A percentile compares a stretch with the other conserved stretches of the same genome.
Evolutionary conservation across 2,113 vertebrate genomes (phyloP).

Genomic region (Sus scrofa): DNA sequence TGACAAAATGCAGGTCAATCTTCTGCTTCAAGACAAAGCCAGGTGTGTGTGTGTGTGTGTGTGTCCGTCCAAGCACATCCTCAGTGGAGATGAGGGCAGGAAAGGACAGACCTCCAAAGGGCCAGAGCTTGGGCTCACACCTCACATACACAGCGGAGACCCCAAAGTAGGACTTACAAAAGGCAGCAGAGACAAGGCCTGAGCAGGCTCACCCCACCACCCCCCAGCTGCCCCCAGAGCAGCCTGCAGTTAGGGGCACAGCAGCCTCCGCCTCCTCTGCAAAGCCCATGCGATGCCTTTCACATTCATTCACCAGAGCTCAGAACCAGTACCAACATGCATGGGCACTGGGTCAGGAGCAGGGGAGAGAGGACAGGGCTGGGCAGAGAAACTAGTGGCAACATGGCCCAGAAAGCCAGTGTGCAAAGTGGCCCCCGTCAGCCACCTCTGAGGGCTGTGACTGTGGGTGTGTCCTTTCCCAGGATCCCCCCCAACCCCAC

Average conservation of each 20-base stretch:
- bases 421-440: slow-evolving; percentile 29
- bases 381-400: background rate
- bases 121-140: background rate
- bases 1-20: background rate
- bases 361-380: background rate
- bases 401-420: background rate
- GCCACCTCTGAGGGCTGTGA: slow-evolving; percentile 60
- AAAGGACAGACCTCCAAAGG: background rate
- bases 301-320: background rate
- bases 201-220: background rate
- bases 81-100: background rate
- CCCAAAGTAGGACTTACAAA: background rate
- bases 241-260: background rate
- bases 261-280: background rate
- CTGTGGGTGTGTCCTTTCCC: slow-evolving; percentile 28
- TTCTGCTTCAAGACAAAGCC: background rate
- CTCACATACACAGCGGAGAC: background rate
- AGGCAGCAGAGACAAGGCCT: background rate
- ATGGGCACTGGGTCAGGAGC: background rate
- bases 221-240: background rate
- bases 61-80: background rate
- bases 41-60: background rate
- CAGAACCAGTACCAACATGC: background rate
- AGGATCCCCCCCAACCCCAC: background rate
- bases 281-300: background rate